Percentiles rank a stretch among this genome's conserved stretches.
phyloP scores from a whole-genome alignment of 2,888 invertebrate species.

The Tetanocera ferruginea region DNA sequence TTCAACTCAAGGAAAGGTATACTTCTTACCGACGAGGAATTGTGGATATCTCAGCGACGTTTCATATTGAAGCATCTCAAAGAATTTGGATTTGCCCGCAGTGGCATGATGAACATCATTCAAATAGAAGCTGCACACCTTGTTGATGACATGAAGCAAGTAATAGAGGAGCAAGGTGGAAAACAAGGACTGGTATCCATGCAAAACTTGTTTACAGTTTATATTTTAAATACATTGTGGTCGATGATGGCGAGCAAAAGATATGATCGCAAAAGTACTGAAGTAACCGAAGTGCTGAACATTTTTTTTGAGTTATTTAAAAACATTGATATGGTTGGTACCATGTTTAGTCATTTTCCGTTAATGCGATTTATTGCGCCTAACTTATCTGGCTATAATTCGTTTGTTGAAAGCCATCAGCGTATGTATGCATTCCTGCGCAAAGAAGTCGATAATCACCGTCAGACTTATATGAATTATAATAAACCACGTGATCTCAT shows the following conservation, averaged over 20 bases:
- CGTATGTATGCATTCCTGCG: slow-evolving; percentile 82
- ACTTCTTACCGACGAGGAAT: slow-evolving; percentile 77
- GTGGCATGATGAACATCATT: slow-evolving; percentile 81
- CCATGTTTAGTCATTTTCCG: slow-evolving; percentile 85
- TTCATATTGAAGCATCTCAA: slow-evolving; percentile 83
- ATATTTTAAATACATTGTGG: slow-evolving; percentile 86
- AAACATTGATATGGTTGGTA: slow-evolving; percentile 85
- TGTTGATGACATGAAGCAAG: slow-evolving; percentile 70
- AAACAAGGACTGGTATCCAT: slow-evolving; percentile 75
- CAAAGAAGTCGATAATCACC: slow-evolving; percentile 80
- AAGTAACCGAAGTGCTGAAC: slow-evolving; percentile 77
- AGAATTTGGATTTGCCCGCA: slow-evolving; percentile 86
- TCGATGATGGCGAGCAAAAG: slow-evolving; percentile 85
- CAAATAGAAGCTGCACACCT: slow-evolving; percentile 79
- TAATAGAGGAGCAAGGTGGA: slow-evolving; percentile 67
- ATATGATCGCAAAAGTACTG: slow-evolving; percentile 78
- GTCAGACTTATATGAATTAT: slow-evolving; percentile 73
- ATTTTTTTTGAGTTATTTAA: slow-evolving; percentile 80
- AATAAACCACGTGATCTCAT: slow-evolving; percentile 82
- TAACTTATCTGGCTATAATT: slow-evolving; percentile 81
- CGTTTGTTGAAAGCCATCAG: slow-evolving; percentile 79
- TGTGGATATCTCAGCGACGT: slow-evolving; percentile 82
- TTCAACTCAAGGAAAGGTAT: slow-evolving; percentile 82
- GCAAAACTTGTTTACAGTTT: slow-evolving; percentile 82
- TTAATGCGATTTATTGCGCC: slow-evolving; percentile 80